phyloP scores from a whole-genome alignment of 2,888 invertebrate species.

The Heliconius aoede region DNA sequence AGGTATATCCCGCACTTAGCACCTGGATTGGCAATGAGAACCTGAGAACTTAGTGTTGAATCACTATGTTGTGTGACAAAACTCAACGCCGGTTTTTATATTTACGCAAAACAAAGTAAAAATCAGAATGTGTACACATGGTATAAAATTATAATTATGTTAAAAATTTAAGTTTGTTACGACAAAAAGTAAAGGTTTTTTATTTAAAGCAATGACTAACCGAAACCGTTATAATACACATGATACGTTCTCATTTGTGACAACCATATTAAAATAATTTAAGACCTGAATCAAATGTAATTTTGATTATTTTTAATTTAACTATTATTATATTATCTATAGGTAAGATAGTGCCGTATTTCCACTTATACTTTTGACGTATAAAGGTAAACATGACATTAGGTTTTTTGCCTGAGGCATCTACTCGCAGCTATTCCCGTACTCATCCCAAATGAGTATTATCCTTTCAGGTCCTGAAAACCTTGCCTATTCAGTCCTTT shows the following conservation, averaged over 20 bases:
- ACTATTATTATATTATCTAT: not conserved
- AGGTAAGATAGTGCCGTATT: conserved; percentile 36
- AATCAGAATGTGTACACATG: not conserved
- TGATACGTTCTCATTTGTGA: not conserved
- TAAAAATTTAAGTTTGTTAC: not conserved
- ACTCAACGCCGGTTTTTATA: too few species aligned
- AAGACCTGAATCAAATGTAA: not conserved
- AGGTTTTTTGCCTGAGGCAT: conserved; percentile 39
- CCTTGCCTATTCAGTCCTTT: conserved; percentile 1
- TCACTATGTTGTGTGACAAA: too few species aligned
- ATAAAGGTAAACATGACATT: conserved; percentile 44
- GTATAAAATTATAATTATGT: not conserved
- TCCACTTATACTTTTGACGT: conserved; percentile 49
- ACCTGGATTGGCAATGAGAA: too few species aligned
- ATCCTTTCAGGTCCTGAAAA: conserved; percentile 18
- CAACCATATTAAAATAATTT: not conserved
- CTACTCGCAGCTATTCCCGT: too few species aligned
- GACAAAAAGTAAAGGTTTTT: not conserved
- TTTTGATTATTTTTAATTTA: not conserved
- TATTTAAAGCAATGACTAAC: not conserved
- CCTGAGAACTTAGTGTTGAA: too few species aligned
- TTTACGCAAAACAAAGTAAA: not conserved
- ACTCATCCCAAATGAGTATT: conserved; percentile 23
- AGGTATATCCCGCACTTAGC: too few species aligned
- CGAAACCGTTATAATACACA: not conserved